These are phyloP conservation scores for Pseudococcus jackbeardsleyi DNA, from an alignment of 2,888 invertebrate genomes.

Conservation along the genomic window DNA sequence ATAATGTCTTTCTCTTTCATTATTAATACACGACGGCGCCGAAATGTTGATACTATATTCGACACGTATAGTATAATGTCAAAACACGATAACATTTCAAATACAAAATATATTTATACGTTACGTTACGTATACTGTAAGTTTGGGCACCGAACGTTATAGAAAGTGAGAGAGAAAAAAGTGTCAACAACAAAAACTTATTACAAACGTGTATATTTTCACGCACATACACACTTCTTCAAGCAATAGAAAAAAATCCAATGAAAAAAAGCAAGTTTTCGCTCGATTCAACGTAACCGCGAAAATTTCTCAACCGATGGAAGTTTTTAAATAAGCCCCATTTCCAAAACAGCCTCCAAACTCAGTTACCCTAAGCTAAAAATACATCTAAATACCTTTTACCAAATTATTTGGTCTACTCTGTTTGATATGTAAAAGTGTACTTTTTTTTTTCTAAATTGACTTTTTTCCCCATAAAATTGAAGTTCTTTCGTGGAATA, in stretches of 20 bases:
- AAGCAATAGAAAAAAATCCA: background rate
- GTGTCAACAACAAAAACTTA: slow-evolving; percentile 52
- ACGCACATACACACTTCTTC: background rate
- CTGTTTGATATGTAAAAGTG: too few relatives aligned
- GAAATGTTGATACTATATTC: background rate
- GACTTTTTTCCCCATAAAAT: background rate
- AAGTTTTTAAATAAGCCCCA: slow-evolving; percentile 32
- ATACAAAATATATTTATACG: slow-evolving; percentile 11
- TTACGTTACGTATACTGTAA: background rate
- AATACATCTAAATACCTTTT: slow-evolving; percentile 10
- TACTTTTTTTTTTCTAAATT: background rate
- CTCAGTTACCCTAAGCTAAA: background rate
- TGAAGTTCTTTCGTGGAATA: background rate
- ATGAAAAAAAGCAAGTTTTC: background rate
- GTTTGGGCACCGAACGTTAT: background rate
- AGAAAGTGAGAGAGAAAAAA: background rate
- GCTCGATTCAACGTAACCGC: background rate
- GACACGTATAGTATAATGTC: slow-evolving; percentile 10
- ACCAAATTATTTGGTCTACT: background rate
- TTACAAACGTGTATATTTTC: background rate
- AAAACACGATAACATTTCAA: slow-evolving; percentile 50
- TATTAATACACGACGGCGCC: slow-evolving; percentile 9
- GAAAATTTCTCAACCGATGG: slow-evolving; percentile 16
- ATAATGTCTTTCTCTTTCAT: background rate
- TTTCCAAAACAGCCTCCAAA: background rate